phyloP scores from a whole-genome alignment of 2,113 vertebrate species.

The Sturnus vulgaris region DNA sequence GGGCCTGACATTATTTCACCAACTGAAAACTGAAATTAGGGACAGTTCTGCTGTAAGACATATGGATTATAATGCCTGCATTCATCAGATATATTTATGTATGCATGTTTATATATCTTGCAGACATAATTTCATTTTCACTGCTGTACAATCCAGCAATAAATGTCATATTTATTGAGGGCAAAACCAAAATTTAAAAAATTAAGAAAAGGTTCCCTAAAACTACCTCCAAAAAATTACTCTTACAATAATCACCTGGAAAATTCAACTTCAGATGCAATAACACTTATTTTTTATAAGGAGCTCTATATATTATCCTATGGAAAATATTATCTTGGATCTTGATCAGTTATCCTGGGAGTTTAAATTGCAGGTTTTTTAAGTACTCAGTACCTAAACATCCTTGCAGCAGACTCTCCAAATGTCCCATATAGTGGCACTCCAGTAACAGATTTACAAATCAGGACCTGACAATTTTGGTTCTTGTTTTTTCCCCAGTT shows the following conservation, averaged over 20 bases:
- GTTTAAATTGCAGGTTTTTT: not conserved
- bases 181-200: rapidly evolving
- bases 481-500: not conserved
- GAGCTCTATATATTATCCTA: not conserved
- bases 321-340: not conserved
- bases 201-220: not conserved
- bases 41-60: not conserved
- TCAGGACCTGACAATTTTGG: not conserved
- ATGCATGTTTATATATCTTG: not conserved
- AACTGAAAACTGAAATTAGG: not conserved
- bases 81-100: not conserved
- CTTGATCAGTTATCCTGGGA: not conserved
- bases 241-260: not conserved
- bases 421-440: not conserved
- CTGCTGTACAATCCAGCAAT: not conserved
- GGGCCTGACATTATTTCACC: not conserved
- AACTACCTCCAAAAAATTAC: not conserved
- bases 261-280: not conserved
- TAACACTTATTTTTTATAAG: not conserved
- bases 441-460: not conserved
- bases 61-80: not conserved
- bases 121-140: not conserved
- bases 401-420: not conserved
- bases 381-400: not conserved
- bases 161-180: not conserved